A percentile compares a stretch with the other conserved stretches of the same genome.
phyloP scores from a whole-genome alignment of 2,888 invertebrate species.

The Dione juno region DNA sequence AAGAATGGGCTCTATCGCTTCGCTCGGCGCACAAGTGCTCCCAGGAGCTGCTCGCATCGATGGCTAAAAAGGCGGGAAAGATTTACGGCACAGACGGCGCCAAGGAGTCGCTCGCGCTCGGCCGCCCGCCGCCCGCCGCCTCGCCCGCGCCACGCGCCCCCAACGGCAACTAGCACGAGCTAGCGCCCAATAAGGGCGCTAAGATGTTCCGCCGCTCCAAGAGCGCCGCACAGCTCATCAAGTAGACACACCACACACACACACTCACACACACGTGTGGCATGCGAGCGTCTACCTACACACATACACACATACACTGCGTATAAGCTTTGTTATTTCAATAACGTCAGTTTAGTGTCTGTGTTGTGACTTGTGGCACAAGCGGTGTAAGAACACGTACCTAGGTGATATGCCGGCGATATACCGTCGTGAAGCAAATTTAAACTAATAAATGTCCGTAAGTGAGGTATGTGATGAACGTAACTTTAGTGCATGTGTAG shows the following conservation, averaged over 20 bases:
- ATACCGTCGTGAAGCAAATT: too few relatives aligned
- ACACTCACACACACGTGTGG: too few relatives aligned
- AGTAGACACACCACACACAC: too few relatives aligned
- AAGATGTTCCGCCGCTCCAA: conserved; percentile 84
- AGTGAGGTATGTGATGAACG: too few relatives aligned
- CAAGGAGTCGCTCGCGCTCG: conserved; percentile 65
- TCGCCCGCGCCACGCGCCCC: conserved; percentile 64
- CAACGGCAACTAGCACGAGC: conserved; percentile 82
- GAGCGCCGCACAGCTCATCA: conserved; percentile 82
- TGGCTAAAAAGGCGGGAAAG: conserved; percentile 99
- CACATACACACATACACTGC: background rate
- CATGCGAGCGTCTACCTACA: background rate
- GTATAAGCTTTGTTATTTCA: background rate
- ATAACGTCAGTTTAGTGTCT: too few relatives aligned
- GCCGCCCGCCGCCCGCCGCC: conserved; percentile 56
- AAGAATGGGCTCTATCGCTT: conserved; percentile 98
- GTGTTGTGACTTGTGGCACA: too few relatives aligned
- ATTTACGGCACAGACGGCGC: conserved; percentile 94
- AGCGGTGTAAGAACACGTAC: too few relatives aligned
- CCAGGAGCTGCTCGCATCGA: conserved; percentile 96
- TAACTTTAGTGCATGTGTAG: conserved; percentile 15
- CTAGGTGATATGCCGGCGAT: too few relatives aligned
- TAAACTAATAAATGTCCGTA: too few relatives aligned
- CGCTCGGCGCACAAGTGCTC: conserved; percentile 98
- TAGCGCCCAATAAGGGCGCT: conserved; percentile 79